phyloP scores from a whole-genome alignment of 2,113 vertebrate genomes.

The Mobula hypostoma region DNA sequence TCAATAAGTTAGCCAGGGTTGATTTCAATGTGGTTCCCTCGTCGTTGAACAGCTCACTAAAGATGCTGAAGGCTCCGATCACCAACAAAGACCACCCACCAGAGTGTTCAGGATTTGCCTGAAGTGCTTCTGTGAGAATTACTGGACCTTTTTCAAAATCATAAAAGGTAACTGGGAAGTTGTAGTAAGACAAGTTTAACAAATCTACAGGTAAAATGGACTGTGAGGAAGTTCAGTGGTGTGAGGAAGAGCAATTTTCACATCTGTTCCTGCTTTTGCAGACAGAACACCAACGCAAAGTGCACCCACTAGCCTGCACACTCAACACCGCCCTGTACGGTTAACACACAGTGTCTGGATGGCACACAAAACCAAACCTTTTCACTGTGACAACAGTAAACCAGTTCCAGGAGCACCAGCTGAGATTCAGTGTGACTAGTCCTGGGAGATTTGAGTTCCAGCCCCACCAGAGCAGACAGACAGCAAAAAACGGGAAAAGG shows the following conservation, averaged over 20 bases:
- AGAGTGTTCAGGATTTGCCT: neutral
- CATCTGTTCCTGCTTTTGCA: neutral
- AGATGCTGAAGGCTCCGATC: neutral
- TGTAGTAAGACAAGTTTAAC: neutral
- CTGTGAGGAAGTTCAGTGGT: neutral
- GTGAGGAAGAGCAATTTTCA: neutral
- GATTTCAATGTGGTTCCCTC: neutral
- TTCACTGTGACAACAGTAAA: no score
- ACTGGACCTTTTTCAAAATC: neutral
- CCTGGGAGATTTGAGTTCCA: no score
- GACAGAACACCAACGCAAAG: neutral
- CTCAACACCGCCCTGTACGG: no score
- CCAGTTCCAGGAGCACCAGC: no score
- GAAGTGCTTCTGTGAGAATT: neutral
- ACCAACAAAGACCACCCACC: neutral
- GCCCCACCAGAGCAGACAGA: no score
- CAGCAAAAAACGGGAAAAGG: no score
- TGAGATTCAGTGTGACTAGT: no score
- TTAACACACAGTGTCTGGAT: no score
- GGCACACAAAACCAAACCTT: no score
- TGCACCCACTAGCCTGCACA: neutral
- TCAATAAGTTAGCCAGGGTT: neutral
- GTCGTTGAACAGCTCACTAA: neutral
- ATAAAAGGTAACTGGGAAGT: neutral
- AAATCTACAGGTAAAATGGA: neutral